These are phyloP conservation scores for Armadillidium nasatum DNA, from an alignment of 1,140 invertebrate species.

Conservation along the genomic window DNA sequence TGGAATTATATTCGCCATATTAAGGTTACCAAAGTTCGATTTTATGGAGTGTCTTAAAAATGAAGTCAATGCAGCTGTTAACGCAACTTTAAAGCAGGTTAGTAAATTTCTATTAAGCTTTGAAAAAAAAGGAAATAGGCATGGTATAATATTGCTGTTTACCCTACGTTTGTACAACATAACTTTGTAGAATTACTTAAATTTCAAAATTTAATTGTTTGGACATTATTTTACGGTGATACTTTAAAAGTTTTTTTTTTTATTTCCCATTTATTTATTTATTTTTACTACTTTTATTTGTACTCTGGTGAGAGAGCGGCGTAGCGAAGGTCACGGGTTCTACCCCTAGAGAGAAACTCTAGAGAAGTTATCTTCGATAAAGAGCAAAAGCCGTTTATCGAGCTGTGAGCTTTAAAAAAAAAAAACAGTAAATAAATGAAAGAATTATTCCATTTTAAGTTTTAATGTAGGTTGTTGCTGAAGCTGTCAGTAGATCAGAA, in stretches of 20 bases:
- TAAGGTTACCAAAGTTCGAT: slow-evolving; percentile 75
- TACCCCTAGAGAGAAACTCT: no score
- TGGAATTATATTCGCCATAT: slow-evolving; percentile 80
- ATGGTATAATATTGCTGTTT: neutral
- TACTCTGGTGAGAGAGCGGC: no score
- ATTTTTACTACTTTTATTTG: no score
- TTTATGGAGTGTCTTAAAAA: slow-evolving; percentile 74
- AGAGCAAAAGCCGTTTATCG: no score
- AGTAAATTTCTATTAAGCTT: neutral
- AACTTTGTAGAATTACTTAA: no score
- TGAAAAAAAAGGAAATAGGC: neutral
- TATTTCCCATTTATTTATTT: no score
- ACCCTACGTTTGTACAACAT: neutral
- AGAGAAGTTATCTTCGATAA: no score
- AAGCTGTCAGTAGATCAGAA: neutral
- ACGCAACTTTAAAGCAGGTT: slow-evolving; percentile 80
- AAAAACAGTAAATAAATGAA: no score
- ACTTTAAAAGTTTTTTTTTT: no score
- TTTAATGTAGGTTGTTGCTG: neutral
- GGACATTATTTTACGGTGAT: neutral
- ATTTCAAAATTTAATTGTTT: neutral
- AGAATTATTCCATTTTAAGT: no score
- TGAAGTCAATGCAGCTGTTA: slow-evolving; percentile 81
- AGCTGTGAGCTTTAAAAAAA: no score
- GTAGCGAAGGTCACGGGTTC: no score